Conservation (phyloP, 2,113 vertebrate species). For the Coreoperca whiteheadi region DNA sequence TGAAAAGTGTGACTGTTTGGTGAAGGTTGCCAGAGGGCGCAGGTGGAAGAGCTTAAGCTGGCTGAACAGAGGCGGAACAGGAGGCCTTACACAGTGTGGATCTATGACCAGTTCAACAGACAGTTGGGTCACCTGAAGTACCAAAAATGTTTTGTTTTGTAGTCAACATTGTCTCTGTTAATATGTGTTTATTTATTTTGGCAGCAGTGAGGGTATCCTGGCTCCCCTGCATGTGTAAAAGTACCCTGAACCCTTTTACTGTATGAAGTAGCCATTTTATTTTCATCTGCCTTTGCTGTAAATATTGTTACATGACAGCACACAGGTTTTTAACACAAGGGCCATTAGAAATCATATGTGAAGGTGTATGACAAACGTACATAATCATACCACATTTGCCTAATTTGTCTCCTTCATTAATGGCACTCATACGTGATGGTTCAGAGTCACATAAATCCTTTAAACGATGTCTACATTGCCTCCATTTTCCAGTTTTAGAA, state of each 20-base stretch:
- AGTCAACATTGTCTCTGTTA: background rate
- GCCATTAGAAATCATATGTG: background rate
- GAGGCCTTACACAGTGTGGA: background rate
- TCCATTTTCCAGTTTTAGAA: background rate
- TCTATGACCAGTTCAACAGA: background rate
- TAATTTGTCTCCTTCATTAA: background rate
- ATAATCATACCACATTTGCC: too few relatives aligned
- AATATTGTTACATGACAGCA: background rate
- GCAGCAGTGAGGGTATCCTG: background rate
- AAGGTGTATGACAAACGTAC: background rate
- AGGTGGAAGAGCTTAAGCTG: background rate
- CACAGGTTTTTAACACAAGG: background rate
- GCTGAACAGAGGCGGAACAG: background rate
- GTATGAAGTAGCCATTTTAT: background rate
- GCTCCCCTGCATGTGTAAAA: background rate
- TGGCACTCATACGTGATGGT: background rate
- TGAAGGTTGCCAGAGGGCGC: background rate
- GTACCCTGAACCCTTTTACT: background rate
- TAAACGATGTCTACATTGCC: background rate
- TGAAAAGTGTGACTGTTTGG: constrained; percentile 7
- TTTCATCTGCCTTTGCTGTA: background rate
- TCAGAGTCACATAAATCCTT: background rate
- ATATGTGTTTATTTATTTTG: background rate
- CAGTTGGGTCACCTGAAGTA: background rate
- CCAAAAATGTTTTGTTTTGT: background rate